Base-by-base conservation (phyloP, 2,888 invertebrate genomes). In the Cecidostiba fungosa region DNA sequence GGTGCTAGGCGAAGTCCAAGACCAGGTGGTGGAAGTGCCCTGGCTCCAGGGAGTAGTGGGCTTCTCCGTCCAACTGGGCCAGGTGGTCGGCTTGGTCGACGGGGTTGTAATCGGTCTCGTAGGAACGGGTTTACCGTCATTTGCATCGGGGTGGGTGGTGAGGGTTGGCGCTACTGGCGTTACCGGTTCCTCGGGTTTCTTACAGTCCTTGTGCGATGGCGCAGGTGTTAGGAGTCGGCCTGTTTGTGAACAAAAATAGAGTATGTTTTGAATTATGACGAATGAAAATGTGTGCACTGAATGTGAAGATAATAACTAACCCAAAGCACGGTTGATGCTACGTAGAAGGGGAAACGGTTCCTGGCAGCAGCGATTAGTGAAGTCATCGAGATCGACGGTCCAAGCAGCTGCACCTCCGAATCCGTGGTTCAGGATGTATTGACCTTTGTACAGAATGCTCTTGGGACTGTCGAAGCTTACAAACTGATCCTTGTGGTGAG, bases 311-410 rank as follows among this genome's bases (percentile, higher is more conserved):
- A n/a, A n/a, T 26, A 23, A 77, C 72, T 29, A 94, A 47, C 97
- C 97, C 36, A 98, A 93, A 0, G 96, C 98, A 26, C 96, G 94
- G 87, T 97, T 97, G 2, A 98, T 95, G 0, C 97, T 96, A 69
- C 96, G 95, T 16, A 98, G 94, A 70, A 98, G 93, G 0, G 98
- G 97, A 88, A 96, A 97, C 0, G 97, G 94, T 91, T 97, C 97
- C 5, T 94, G 94, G 91, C 98, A 98, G 92, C 98, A 98, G 0
- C 95, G 95, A 93, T 98, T 98, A 88, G 95, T 95, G 92, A 97
- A 98, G 92, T 98, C 98, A 89, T 98, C 98, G 89, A 98, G 92
- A 92, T 98, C 98, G 3, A 97, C 95, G 0, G 98, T 98, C 98
- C 98, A 98, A 0, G 97, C 97, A 72, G 97, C 96, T 12, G 97